Evolutionary conservation across 1,140 invertebrate species (phyloP), one percentile per base, ranked within the genome.

Genomic region (Notospermus geniculatus): DNA sequence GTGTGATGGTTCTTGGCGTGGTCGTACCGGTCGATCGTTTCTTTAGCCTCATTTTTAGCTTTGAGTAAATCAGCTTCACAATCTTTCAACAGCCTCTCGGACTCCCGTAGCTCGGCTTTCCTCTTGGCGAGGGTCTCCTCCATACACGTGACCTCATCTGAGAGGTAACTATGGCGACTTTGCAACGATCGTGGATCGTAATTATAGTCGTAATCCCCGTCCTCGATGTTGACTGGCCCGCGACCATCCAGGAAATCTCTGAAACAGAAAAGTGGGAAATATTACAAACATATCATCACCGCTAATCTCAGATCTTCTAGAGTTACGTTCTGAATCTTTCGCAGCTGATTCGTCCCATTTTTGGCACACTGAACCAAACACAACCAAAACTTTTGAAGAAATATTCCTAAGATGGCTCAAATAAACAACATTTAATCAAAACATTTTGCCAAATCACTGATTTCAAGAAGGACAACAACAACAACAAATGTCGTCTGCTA

Each of bases 121-220:
- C 78, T 54, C 64, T 78, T 78, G 11, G 72, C 71, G 2, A 80
- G 59, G 0, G 75, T 79, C 52, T 68, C 67, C 57, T 80, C 76
- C 54, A 80, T 60, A 53, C 76, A 77, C 7, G 68, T 59, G 1
- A 80, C 64, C 60, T 80, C 78, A 62, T 75, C 71, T 55, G 71
- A 62, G 4, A 80, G 30, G 54, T 70, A 72, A 22, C 69, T 68
- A 52, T 71, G 70, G 25, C 71, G 60, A 52, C 61, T 71, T 32
- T 63, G 63, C n/a, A 66, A 66, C 58, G 67, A 52, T 27, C 64
- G 43, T 19, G 70, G 67, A 56, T 73, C 67, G 61, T 71, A 67
- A 50, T 69, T 70, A 57, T 65, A 60, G 19, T 65, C 59, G n/a
- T 63, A 62, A 54, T 65, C 54, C 13, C 29, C 41, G 17, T 74